These are phyloP conservation scores for Apis cerana DNA, from an alignment of 1,140 invertebrate species.

Conservation along the genomic window DNA sequence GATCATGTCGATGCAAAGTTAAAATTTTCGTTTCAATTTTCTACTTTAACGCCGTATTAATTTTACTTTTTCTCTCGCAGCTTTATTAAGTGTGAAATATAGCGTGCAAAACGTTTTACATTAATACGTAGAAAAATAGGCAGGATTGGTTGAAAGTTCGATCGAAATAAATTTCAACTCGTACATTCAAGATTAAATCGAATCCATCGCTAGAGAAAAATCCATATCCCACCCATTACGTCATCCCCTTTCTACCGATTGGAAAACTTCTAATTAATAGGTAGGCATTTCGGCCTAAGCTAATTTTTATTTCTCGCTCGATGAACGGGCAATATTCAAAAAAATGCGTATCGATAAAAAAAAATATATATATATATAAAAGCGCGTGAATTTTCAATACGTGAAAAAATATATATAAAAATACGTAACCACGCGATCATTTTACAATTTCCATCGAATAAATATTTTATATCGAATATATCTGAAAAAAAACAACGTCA, in stretches of 20 bases:
- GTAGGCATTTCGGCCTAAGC: not conserved
- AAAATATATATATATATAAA: not conserved
- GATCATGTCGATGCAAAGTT: no score
- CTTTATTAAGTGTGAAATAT: not conserved
- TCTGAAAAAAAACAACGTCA: no score
- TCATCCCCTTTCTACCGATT: conserved; percentile 13
- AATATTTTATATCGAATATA: no score
- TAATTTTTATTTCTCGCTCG: conserved; percentile 6
- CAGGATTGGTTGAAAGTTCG: not conserved
- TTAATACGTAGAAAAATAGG: not conserved
- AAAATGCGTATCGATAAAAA: not conserved
- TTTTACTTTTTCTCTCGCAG: no score
- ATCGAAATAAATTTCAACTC: not conserved
- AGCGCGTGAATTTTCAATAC: not conserved
- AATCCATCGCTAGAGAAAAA: conserved; percentile 9
- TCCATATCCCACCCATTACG: conserved; percentile 15
- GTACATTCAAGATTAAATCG: not conserved
- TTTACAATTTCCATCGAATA: not conserved
- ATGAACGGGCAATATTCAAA: not conserved
- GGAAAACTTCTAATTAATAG: conserved; percentile 26
- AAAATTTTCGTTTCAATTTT: no score
- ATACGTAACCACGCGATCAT: no score
- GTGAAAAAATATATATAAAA: not conserved
- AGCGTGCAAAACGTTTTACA: not conserved
- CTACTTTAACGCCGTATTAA: no score